Evolutionary conservation across 2,113 vertebrate genomes (phyloP).

Genomic region (Neogale vison): DNA sequence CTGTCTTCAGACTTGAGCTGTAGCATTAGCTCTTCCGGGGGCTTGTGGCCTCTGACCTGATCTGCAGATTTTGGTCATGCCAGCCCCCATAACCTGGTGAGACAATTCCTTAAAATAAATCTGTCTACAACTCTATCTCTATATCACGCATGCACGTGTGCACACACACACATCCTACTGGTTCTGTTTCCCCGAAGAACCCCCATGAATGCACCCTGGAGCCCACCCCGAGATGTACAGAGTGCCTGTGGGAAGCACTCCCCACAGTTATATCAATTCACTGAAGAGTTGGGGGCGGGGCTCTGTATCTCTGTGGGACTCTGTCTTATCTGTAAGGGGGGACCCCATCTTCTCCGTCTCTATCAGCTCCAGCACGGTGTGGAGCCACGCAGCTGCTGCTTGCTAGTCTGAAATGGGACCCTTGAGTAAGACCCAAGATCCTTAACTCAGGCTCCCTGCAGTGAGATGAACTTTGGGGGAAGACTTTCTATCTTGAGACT

Average conservation of each 20-base stretch:
- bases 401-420: neutral
- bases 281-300: neutral
- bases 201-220: neutral
- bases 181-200: neutral
- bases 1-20: neutral
- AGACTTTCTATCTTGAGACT: neutral
- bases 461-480: neutral
- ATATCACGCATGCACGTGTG: neutral
- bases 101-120: neutral
- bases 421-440: neutral
- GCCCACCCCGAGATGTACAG: neutral
- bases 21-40: neutral
- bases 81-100: neutral
- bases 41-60: too few species aligned
- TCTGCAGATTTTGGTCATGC: neutral
- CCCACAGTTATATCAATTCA: neutral
- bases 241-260: neutral
- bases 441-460: neutral
- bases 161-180: neutral
- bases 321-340: neutral
- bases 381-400: accelerated
- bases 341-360: neutral
- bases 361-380: neutral
- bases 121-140: neutral
- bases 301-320: neutral